Evolutionary conservation across 1,140 invertebrate genomes (phyloP).

Genomic region (Anoplophora glabripennis): DNA sequence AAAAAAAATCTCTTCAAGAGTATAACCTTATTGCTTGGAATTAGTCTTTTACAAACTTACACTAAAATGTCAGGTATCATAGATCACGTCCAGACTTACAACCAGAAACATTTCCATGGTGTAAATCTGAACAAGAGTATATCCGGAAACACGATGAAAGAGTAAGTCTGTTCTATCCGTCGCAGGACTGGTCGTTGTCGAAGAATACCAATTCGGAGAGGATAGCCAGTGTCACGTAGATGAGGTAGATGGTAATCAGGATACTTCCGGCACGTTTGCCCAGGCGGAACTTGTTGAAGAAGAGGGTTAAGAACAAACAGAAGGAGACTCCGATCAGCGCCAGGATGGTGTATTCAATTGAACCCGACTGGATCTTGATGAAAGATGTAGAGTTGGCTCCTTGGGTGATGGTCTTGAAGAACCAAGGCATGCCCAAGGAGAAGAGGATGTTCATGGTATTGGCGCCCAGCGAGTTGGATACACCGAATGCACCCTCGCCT

Average conservation of each 20-base stretch:
- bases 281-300: conserved; percentile 57
- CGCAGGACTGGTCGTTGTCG: not conserved
- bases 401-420: conserved; percentile 66
- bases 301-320: conserved; percentile 57
- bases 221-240: conserved; percentile 63
- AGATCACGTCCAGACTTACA: no score
- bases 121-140: no score
- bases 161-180: no score
- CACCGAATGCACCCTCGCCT: conserved; percentile 81
- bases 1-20: no score
- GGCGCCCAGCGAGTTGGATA: conserved; percentile 80
- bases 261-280: conserved; percentile 58
- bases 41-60: no score
- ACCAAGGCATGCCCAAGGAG: conserved; percentile 84
- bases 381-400: conserved; percentile 47
- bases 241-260: conserved; percentile 57
- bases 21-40: no score
- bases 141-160: no score
- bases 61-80: no score
- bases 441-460: conserved; percentile 82
- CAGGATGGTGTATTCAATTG: conserved; percentile 64
- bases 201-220: conserved; percentile 46
- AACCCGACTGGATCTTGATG: conserved; percentile 57
- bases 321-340: conserved; percentile 60
- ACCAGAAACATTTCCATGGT: no score